These are phyloP conservation scores for Lampris megalopsis DNA, from an alignment of 2,113 vertebrate species.

Conservation along the genomic window DNA sequence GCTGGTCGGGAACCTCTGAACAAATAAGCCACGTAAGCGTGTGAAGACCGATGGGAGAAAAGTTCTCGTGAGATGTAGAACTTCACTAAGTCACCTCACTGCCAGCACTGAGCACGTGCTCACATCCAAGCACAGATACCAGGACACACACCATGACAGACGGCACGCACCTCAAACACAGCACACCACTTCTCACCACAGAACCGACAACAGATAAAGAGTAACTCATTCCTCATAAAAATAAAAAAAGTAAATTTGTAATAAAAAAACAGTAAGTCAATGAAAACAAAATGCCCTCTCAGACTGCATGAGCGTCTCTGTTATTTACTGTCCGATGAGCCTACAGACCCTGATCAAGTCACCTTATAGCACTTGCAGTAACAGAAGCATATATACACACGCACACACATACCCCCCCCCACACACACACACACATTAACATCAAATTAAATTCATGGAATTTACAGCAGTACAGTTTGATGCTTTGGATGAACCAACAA, in stretches of 20 bases:
- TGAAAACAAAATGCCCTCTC: slow-evolving; percentile 33
- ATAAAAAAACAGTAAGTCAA: slow-evolving; percentile 38
- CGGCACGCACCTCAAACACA: slow-evolving; percentile 69
- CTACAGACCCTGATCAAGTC: slow-evolving; percentile 17
- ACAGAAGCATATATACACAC: slow-evolving; percentile 7
- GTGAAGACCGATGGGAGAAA: neutral
- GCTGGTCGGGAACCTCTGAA: slow-evolving; percentile 21
- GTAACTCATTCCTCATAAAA: slow-evolving; percentile 40
- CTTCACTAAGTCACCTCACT: neutral
- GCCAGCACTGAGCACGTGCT: slow-evolving; percentile 52
- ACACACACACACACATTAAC: neutral
- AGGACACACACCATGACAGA: slow-evolving; percentile 42
- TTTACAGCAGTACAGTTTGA: slow-evolving; percentile 46
- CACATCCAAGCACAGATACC: slow-evolving; percentile 45
- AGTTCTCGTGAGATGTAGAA: slow-evolving; percentile 2
- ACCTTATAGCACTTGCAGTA: slow-evolving; percentile 5
- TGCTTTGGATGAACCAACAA: slow-evolving; percentile 66
- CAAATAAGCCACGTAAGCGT: slow-evolving; percentile 16
- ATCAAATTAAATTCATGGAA: slow-evolving; percentile 45
- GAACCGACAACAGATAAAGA: slow-evolving; percentile 59
- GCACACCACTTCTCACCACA: slow-evolving; percentile 71
- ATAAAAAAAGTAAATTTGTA: slow-evolving; percentile 39
- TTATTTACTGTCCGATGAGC: slow-evolving; percentile 19
- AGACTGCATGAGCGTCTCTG: slow-evolving; percentile 7
- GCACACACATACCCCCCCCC: slow-evolving; percentile 10